These are phyloP conservation scores for Abscondita cerata DNA, from an alignment of 2,888 invertebrate genomes.

Conservation along the genomic window DNA sequence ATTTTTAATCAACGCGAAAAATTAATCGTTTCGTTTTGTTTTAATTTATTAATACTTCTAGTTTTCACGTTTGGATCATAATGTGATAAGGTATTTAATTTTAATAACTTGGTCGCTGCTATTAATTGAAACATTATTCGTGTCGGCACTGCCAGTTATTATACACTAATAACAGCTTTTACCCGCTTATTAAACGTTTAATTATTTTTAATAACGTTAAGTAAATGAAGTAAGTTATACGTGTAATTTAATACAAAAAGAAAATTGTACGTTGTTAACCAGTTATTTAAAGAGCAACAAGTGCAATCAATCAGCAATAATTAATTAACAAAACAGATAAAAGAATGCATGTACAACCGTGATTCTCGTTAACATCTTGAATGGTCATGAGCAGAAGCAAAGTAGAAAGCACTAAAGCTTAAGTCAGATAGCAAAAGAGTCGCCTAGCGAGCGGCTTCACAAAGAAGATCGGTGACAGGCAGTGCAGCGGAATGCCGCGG, in stretches of 20 bases:
- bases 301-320: slow-evolving; percentile 48
- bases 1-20: too few species aligned
- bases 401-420: slow-evolving; percentile 36
- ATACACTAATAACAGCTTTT: too few species aligned
- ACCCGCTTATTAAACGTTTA: not conserved
- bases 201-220: not conserved
- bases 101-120: too few species aligned
- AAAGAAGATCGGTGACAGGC: slow-evolving; percentile 53
- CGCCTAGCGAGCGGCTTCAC: slow-evolving; percentile 47
- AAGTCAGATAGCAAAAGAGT: slow-evolving; percentile 35
- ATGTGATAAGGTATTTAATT: too few species aligned
- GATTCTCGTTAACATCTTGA: slow-evolving; percentile 39
- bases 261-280: slow-evolving; percentile 40
- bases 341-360: slow-evolving; percentile 33
- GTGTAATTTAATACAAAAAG: not conserved
- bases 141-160: too few species aligned
- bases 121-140: too few species aligned
- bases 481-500: slow-evolving; percentile 52
- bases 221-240: not conserved
- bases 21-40: too few species aligned
- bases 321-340: slow-evolving; percentile 45
- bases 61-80: too few species aligned
- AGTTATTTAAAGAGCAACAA: slow-evolving; percentile 44
- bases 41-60: too few species aligned
- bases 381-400: slow-evolving; percentile 31